Percentiles rank a stretch among this genome's conserved stretches.
Evolutionary conservation across 2,113 vertebrate genomes (phyloP).

Genomic region (Gadus macrocephalus): DNA sequence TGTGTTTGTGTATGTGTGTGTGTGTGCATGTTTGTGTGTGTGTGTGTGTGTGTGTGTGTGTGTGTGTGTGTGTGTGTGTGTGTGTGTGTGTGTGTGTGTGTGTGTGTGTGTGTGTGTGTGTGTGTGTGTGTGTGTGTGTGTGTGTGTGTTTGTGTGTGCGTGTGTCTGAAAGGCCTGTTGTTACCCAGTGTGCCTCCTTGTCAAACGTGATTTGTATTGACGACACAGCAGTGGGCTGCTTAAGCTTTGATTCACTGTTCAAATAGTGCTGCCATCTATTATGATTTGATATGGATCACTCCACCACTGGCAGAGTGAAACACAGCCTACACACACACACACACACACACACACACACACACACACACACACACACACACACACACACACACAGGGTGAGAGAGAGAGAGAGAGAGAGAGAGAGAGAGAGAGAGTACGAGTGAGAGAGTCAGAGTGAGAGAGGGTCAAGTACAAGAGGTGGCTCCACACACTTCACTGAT

Average conservation of each 20-base stretch:
- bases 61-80: neutral
- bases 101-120: conserved; percentile 6
- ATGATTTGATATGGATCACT: conserved; percentile 58
- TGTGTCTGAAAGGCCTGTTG: conserved; percentile 27
- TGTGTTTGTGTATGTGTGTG: neutral
- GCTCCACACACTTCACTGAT: conserved; percentile 57
- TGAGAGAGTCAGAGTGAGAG: conserved; percentile 22
- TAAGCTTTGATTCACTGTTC: conserved; percentile 62
- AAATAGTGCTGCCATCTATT: conserved; percentile 60
- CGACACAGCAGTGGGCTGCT: conserved; percentile 40
- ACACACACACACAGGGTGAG: conserved; percentile 19
- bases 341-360: conserved; percentile 15
- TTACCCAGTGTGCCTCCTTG: conserved; percentile 37
- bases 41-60: neutral
- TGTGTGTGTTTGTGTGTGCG: neutral
- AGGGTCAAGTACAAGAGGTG: conserved; percentile 9
- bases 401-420: conserved; percentile 19
- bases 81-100: conserved; percentile 1
- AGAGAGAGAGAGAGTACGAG: neutral
- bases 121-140: neutral
- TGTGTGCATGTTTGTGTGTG: neutral
- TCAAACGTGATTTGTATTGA: conserved; percentile 55
- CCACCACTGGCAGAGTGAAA: too few relatives aligned
- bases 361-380: conserved; percentile 15
- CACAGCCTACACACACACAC: conserved; percentile 9